Percentiles rank a stretch among this genome's conserved stretches.
phyloP scores from a whole-genome alignment of 2,888 invertebrate genomes.

The Malthinus flaveolus region DNA sequence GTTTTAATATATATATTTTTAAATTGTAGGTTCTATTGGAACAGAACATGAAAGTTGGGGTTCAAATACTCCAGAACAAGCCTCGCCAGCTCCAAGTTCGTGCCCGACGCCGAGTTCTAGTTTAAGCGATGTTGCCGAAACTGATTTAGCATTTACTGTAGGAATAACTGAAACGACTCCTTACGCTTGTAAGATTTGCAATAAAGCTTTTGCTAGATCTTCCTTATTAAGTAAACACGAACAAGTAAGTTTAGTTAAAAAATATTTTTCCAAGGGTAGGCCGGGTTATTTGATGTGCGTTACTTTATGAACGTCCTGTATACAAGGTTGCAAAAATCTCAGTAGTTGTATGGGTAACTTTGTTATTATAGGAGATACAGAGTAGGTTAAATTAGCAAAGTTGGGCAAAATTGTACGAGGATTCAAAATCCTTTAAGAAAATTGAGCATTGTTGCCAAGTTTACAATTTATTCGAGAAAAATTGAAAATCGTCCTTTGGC shows the following conservation, averaged over 20 bases:
- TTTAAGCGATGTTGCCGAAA: slow-evolving; percentile 64
- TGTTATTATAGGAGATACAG: too few species aligned
- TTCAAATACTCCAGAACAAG: slow-evolving; percentile 37
- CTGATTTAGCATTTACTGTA: slow-evolving; percentile 66
- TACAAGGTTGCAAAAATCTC: too few species aligned
- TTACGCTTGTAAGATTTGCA: slow-evolving; percentile 90
- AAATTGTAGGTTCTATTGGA: slow-evolving; percentile 21
- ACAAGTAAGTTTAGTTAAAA: slow-evolving; percentile 65
- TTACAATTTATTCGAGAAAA: too few species aligned
- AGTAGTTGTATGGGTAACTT: too few species aligned
- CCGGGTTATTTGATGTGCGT: neutral
- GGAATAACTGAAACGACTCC: slow-evolving; percentile 76
- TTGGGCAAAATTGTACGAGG: too few species aligned
- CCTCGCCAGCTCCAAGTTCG: slow-evolving; percentile 45
- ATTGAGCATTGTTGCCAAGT: too few species aligned
- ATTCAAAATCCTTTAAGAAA: too few species aligned
- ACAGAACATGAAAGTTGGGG: slow-evolving; percentile 39
- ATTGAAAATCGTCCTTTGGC: too few species aligned
- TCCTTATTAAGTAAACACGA: slow-evolving; percentile 90
- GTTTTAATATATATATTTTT: too few species aligned
- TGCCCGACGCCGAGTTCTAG: slow-evolving; percentile 68
- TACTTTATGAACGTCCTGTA: neutral
- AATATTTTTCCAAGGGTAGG: too few species aligned
- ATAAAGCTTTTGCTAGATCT: slow-evolving; percentile 85
- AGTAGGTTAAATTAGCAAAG: too few species aligned